phyloP scores from a whole-genome alignment of 53 echinoderm and acorn worm genomes.

The Arbacia lixula region DNA sequence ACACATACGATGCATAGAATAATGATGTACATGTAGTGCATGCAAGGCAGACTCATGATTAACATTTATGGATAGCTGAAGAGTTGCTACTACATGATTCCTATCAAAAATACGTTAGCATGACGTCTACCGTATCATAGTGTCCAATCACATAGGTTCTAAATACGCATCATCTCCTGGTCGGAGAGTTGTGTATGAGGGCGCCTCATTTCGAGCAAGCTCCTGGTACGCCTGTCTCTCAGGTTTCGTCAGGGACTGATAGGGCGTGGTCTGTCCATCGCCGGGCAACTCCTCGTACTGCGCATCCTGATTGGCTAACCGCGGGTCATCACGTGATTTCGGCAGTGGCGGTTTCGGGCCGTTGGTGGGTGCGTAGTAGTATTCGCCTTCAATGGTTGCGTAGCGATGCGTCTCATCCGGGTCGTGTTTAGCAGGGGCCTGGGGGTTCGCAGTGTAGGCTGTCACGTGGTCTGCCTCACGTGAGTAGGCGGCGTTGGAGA shows the following conservation, averaged over 20 bases:
- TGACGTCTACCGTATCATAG: too few relatives aligned
- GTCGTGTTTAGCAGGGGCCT: not conserved
- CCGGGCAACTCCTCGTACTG: conserved; percentile 40
- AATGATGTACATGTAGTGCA: too few relatives aligned
- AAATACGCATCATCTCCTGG: conserved; percentile 1
- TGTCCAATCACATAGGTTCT: conserved; percentile 1
- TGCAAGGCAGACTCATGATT: too few relatives aligned
- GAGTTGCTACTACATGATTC: too few relatives aligned
- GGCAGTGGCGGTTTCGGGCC: conserved; percentile 32
- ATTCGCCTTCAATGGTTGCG: conserved; percentile 44
- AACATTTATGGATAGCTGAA: too few relatives aligned
- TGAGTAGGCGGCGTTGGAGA: conserved; percentile 10
- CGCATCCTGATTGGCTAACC: conserved; percentile 12
- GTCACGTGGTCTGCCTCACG: conserved; percentile 6
- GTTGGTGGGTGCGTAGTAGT: conserved; percentile 39
- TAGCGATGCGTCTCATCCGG: conserved; percentile 23
- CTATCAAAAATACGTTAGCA: too few relatives aligned
- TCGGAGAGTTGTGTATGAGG: not conserved
- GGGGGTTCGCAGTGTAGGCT: not conserved
- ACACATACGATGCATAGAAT: too few relatives aligned
- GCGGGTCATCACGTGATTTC: not conserved
- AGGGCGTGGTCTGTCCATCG: conserved; percentile 19
- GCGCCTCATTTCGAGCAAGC: not conserved
- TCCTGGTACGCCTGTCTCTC: conserved; percentile 45
- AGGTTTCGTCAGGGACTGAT: conserved; percentile 42